Conservation (phyloP, 2,888 invertebrate species). For the Thelaira solivaga region DNA sequence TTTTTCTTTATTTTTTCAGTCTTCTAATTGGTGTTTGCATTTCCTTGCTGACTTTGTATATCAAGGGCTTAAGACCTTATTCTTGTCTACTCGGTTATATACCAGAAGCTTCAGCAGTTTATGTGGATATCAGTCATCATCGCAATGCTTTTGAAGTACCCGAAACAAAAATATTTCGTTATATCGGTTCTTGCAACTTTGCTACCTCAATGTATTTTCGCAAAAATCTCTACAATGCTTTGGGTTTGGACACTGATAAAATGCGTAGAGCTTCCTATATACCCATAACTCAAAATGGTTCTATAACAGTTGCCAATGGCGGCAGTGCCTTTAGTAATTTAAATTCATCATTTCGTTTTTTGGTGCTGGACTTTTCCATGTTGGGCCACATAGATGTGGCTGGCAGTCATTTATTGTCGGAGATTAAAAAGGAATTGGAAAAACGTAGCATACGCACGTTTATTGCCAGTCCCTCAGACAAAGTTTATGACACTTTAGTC, state of each 20-base stretch:
- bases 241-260: conserved; percentile 77
- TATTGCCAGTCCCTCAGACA: conserved; percentile 79
- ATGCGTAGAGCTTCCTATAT: conserved; percentile 66
- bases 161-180: conserved; percentile 83
- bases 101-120: conserved; percentile 81
- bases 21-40: conserved; percentile 82
- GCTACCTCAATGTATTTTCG: conserved; percentile 81
- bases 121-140: conserved; percentile 82
- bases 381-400: conserved; percentile 82
- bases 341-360: conserved; percentile 68
- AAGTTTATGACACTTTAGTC: conserved; percentile 74
- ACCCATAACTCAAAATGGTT: conserved; percentile 65
- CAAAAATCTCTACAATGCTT: conserved; percentile 78
- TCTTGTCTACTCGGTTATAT: conserved; percentile 81
- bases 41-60: conserved; percentile 83
- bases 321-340: conserved; percentile 54
- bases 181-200: conserved; percentile 83
- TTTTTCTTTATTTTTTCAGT: conserved; percentile 63
- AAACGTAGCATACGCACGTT: conserved; percentile 79
- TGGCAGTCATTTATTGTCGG: conserved; percentile 79
- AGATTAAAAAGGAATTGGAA: conserved; percentile 79
- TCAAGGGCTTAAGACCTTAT: conserved; percentile 82
- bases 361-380: conserved; percentile 82
- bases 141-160: conserved; percentile 81
- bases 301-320: conserved; percentile 22